Evolutionary conservation across 1,140 invertebrate species (phyloP).

Genomic region (Platorchestia sp.): DNA sequence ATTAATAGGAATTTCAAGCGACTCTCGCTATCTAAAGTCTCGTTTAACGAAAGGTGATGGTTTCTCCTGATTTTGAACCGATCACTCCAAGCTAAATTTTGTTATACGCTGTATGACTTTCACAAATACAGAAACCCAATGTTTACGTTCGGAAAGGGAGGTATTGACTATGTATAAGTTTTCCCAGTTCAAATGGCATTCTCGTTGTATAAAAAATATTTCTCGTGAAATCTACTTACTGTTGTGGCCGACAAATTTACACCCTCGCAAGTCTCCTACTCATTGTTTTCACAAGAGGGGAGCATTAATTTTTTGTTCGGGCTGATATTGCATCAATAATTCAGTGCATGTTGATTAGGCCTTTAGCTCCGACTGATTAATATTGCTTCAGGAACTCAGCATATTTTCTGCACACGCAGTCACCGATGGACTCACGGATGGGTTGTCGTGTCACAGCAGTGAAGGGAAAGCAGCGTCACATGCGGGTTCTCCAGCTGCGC

Average conservation of each 20-base stretch:
- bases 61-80: background rate
- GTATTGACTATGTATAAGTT: background rate
- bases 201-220: background rate
- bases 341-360: too few species aligned
- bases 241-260: background rate
- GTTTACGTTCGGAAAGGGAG: background rate
- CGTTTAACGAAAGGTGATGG: background rate
- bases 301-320: too few species aligned
- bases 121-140: background rate
- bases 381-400: too few species aligned
- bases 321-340: too few species aligned
- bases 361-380: background rate
- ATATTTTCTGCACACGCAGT: background rate
- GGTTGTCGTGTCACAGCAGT: background rate
- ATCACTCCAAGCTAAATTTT: too few species aligned
- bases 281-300: background rate
- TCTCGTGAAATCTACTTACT: background rate
- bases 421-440: background rate
- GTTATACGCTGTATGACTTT: background rate
- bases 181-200: background rate
- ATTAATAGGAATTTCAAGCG: background rate
- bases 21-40: background rate
- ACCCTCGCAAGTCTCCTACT: background rate
- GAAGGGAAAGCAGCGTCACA: background rate
- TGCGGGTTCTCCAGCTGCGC: background rate